A percentile compares a stretch with the other conserved stretches of the same genome.
Conservation (phyloP, 2,113 vertebrate species). For the Ellobius talpinus region DNA sequence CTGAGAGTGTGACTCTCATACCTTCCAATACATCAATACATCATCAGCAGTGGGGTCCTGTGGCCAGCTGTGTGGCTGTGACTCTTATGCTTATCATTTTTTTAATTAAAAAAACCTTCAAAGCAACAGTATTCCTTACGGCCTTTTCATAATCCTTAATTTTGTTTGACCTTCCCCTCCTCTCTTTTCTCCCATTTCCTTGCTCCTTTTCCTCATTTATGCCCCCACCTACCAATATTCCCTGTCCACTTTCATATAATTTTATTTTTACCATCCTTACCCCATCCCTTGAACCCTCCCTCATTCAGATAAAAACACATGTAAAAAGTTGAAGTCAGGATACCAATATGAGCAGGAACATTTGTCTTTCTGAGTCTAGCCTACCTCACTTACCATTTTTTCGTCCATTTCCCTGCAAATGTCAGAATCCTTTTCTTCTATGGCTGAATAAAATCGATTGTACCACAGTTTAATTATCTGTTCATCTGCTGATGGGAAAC, state of each 20-base stretch:
- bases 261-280: too few relatives aligned
- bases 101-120: background rate
- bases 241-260: background rate
- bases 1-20: fast-evolving
- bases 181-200: background rate
- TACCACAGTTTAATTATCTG: background rate
- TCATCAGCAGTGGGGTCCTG: too few relatives aligned
- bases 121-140: background rate
- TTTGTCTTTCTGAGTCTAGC: background rate
- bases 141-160: too few relatives aligned
- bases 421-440: background rate
- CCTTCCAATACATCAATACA: fast-evolving
- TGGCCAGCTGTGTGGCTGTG: too few relatives aligned
- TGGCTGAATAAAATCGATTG: background rate
- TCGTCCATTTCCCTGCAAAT: background rate
- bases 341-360: background rate
- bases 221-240: too few relatives aligned
- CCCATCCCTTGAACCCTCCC: background rate
- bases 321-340: background rate
- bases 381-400: background rate
- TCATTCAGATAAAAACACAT: background rate
- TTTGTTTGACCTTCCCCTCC: background rate
- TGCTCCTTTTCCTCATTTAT: too few relatives aligned
- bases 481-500: background rate
- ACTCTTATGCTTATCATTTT: background rate